phyloP scores from a whole-genome alignment of 1,140 invertebrate genomes.

The Euschistus heros region DNA sequence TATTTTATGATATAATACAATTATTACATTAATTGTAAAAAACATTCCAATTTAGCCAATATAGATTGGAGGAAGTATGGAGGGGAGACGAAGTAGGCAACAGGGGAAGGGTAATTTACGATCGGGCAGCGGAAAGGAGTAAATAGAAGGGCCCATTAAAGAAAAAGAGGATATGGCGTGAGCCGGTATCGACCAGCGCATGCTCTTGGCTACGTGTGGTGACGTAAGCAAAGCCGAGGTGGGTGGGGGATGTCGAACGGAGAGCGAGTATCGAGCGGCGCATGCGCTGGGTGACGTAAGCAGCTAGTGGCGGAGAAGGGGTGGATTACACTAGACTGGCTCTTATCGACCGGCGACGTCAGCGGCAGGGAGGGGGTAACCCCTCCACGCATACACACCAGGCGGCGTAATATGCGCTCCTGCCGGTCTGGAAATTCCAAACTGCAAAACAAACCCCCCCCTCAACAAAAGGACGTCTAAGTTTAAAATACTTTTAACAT shows the following conservation, averaged over 20 bases:
- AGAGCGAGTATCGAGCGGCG: too few relatives aligned
- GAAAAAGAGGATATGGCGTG: constrained; percentile 11
- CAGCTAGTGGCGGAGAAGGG: neutral
- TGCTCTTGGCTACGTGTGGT: neutral
- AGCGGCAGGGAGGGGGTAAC: neutral
- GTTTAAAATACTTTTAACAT: too few relatives aligned
- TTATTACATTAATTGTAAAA: too few relatives aligned
- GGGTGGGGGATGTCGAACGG: too few relatives aligned
- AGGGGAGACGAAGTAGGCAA: neutral
- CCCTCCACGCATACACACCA: constrained; percentile 9
- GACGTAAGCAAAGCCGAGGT: neutral
- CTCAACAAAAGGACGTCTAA: too few relatives aligned
- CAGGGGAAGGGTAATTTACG: constrained; percentile 2
- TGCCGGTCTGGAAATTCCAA: too few relatives aligned
- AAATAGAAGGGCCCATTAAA: constrained; percentile 8
- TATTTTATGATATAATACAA: too few relatives aligned
- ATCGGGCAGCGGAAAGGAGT: neutral
- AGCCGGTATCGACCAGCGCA: neutral
- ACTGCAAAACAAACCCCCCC: too few relatives aligned
- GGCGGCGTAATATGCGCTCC: too few relatives aligned
- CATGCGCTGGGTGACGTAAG: too few relatives aligned
- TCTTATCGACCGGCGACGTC: constrained; percentile 15
- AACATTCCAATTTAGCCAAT: too few relatives aligned
- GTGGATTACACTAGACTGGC: constrained; percentile 7
- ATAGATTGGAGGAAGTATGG: neutral